These are phyloP conservation scores for Tryphoninae sp. DNA, from an alignment of 2,888 invertebrate species.

Conservation along the genomic window DNA sequence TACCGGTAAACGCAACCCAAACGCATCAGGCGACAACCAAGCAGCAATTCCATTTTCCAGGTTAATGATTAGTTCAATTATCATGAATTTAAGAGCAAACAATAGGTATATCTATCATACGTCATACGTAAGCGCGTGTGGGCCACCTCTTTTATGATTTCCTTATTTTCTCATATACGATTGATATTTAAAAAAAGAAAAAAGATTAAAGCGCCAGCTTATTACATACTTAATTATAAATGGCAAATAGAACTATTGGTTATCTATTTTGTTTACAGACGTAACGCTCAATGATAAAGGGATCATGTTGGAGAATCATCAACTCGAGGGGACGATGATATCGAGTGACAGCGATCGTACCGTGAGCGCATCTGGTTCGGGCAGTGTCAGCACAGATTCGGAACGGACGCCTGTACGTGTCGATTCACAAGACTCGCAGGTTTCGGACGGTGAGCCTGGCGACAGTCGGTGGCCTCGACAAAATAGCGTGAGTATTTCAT, in stretches of 20 bases:
- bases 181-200: background rate
- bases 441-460: constrained; percentile 85
- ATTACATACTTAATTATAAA: constrained; percentile 3
- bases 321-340: constrained; percentile 83
- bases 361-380: constrained; percentile 87
- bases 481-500: constrained; percentile 86
- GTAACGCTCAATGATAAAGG: constrained; percentile 81
- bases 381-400: constrained; percentile 90
- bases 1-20: constrained; percentile 82
- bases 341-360: constrained; percentile 88
- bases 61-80: constrained; percentile 78
- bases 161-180: background rate
- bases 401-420: constrained; percentile 90
- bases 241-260: background rate
- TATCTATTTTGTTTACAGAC: constrained; percentile 69
- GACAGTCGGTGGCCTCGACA: constrained; percentile 88
- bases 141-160: background rate
- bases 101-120: no score
- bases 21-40: constrained; percentile 81
- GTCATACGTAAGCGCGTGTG: background rate
- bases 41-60: constrained; percentile 91
- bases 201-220: background rate
- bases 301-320: constrained; percentile 83
- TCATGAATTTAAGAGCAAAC: no score
- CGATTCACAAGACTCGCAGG: constrained; percentile 92